Evolutionary conservation across 2,888 invertebrate species (phyloP).

Genomic region (Phyllotreta striolata): DNA sequence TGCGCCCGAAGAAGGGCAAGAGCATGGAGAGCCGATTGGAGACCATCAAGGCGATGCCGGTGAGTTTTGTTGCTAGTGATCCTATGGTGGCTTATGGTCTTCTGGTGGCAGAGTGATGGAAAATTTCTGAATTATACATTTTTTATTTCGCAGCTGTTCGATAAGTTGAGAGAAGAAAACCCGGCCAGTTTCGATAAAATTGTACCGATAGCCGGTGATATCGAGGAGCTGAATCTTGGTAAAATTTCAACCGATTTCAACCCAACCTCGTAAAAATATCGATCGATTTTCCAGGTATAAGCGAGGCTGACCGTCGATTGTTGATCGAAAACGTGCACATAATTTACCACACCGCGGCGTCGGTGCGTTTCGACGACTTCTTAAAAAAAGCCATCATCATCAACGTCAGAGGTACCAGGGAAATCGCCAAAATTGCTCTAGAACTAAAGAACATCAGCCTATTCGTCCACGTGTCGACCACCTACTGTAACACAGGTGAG

Average conservation of each 20-base stretch:
- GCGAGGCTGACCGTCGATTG: constrained; percentile 62
- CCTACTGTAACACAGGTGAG: constrained; percentile 74
- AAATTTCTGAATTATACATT: not conserved
- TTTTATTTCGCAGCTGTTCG: constrained; percentile 68
- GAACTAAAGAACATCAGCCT: constrained; percentile 64
- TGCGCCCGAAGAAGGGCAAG: constrained; percentile 76
- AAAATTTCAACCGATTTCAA: not conserved
- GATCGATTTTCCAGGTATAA: constrained; percentile 62
- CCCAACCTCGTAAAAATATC: not conserved
- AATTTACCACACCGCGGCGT: constrained; percentile 82
- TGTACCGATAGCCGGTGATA: constrained; percentile 77
- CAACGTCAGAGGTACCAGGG: constrained; percentile 73
- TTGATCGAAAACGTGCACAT: constrained; percentile 70
- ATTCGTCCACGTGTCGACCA: constrained; percentile 85
- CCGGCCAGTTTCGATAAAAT: constrained; percentile 72
- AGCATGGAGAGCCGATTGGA: constrained; percentile 69
- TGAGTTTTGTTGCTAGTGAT: constrained; percentile 12
- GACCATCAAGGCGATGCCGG: constrained; percentile 16
- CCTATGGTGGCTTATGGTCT: no score
- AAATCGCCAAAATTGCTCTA: constrained; percentile 68
- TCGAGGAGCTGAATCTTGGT: constrained; percentile 75
- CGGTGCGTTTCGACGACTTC: constrained; percentile 84
- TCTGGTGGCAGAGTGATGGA: not conserved
- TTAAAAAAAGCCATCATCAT: constrained; percentile 70
- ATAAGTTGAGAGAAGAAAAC: constrained; percentile 67